A percentile compares a stretch with the other conserved stretches of the same genome.
Conservation (phyloP, 2,797 vertebrate species). For the Schizopygopsis pylzovi region DNA sequence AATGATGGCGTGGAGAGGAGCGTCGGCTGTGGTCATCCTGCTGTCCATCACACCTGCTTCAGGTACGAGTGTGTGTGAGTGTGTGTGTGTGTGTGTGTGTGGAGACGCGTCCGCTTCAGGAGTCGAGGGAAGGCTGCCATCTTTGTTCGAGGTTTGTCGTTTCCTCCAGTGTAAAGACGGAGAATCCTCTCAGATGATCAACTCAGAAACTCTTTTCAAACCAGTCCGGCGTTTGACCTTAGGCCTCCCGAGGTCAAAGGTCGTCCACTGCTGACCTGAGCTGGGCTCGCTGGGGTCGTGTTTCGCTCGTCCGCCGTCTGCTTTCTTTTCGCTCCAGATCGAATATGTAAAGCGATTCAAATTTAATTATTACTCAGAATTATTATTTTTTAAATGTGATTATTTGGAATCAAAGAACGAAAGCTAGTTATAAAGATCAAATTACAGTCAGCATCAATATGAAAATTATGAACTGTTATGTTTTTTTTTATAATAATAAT, state of each 20-base stretch:
- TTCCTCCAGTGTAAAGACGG: neutral
- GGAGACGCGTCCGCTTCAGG: neutral
- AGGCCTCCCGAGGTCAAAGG: neutral
- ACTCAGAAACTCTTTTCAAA: neutral
- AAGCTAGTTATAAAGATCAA: no score
- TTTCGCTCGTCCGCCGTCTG: neutral
- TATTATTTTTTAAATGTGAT: neutral
- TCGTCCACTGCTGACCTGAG: neutral
- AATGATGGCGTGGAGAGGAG: neutral
- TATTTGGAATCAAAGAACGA: neutral
- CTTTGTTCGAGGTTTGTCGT: constrained; percentile 15
- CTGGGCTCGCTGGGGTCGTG: neutral
- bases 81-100: neutral
- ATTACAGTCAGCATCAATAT: neutral
- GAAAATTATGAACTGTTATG: neutral
- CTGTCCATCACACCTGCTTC: neutral
- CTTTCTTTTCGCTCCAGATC: neutral
- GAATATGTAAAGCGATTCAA: neutral
- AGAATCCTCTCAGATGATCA: neutral
- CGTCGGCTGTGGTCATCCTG: neutral
- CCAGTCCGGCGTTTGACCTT: neutral
- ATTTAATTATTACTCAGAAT: neutral
- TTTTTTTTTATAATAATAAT: neutral
- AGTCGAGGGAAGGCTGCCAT: constrained; percentile 41
- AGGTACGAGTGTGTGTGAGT: neutral